Base-by-base conservation (phyloP, 2,113 vertebrate species). In the Entelurus aequoreus region DNA sequence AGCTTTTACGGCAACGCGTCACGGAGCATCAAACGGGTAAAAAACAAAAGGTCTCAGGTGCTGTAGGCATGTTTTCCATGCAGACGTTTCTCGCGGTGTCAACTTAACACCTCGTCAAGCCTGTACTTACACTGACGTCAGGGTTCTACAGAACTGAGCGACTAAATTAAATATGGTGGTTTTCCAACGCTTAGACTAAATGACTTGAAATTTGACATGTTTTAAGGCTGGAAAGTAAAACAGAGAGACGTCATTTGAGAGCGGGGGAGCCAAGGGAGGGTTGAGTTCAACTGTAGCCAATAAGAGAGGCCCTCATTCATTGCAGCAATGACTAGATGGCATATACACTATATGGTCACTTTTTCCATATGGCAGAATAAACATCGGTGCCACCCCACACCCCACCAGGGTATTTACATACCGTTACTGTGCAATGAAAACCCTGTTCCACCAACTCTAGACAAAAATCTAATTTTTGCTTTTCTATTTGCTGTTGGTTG, bases 41-140 rank as follows among this genome's bases (percentile, higher is more conserved):
- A 49, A 44, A n/a, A 46, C 42, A 12, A 28, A 28, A 28, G 28
- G 28, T 46, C 42, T 12, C 2, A 46, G 42, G 10, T 12, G 11
- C 42, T 46, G 42, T 11, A 59, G 35, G 19, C 28, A n/a, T 61
- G 38, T 15, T 60, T 60, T 60, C 59, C 57, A 74, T 16, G 38
- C 48, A 21, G 37, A 46, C 12, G 37, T 37, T 49, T 50, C n/a
- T 62, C 53, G 35, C 35, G 49, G 49, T 19, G 42, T 46, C 10
- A 57, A 57, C 16, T 44, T 21, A 57, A 42, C 50, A 15, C 35
- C 40, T 44, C 62, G 54, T 51, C 37, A 48, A 14, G 46, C 46
- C 9, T 11, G 46, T 36, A 15, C 14, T 36, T 37, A 69, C 28
- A 15, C 14, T 36, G 15, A 69, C 38, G 21, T 65, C 44, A 54